Base-by-base conservation (phyloP, 1,140 invertebrate species). In the Drosophila eugracilis region DNA sequence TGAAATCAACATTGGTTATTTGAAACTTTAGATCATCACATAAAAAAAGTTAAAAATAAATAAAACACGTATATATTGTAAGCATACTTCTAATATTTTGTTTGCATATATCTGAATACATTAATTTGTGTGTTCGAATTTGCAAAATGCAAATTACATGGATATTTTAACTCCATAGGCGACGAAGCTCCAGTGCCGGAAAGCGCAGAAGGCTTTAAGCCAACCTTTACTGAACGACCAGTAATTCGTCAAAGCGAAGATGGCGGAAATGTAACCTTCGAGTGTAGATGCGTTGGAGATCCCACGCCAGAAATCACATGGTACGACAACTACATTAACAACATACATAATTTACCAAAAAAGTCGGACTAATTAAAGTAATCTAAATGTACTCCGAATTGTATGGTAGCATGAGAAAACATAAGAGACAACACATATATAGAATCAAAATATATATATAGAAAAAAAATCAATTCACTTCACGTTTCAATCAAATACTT, bases 151-250 rank as follows among this genome's bases (percentile, higher is more conserved):
- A 65, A n/a, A n/a, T 72, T 73, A 88, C 65, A 67, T 73, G 57
- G 71, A 75, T 74, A 80, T 47, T 86, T 89, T 22, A 84, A 78
- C 65, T 81, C 70, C 60, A 63, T 95, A 97, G 97, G 96, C 96
- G 97, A 97, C 93, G 97, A 97, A 93, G 96, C 96, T 88, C 95
- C 96, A 53, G 95, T 97, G 79, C 96, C 96, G 63, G 95, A 96
- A 77, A 89, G 78, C 34, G 47, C 71, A n/a, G 96, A 97, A 92
- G 97, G 96, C 90, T 96, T 97, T 91, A 97, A 97, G 92, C 98
- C 98, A 49, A 98, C 97, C 62, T 99, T 99, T 93, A 98, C 97
- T 75, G 97, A 98, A 94, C 95, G 98, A 93, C 98, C 98, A 21
- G 94, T 97, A 85, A 99, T 99, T 91, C 95, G 96, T 92, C 98